Conservation (phyloP, 2,113 vertebrate genomes). For the Paralichthys olivaceus region DNA sequence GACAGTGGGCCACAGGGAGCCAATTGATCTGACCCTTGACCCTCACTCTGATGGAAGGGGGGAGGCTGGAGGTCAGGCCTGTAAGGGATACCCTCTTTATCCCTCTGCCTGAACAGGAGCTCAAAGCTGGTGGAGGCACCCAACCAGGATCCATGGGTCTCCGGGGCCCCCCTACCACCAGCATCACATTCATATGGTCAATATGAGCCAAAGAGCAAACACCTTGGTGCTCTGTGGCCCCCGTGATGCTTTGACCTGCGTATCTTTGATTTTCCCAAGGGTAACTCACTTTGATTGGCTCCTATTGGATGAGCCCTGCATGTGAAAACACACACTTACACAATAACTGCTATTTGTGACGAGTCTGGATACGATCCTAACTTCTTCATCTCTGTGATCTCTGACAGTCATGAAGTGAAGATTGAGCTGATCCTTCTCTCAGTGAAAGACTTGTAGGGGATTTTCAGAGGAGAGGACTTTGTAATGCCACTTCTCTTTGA, state of each 20-base stretch:
- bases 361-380: not conserved
- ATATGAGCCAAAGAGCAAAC: constrained; percentile 75
- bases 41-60: constrained; percentile 82
- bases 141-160: constrained; percentile 88
- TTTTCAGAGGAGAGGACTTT: constrained; percentile 62
- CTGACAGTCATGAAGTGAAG: constrained; percentile 46
- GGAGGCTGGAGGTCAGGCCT: constrained; percentile 93
- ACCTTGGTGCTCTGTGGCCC: constrained; percentile 48
- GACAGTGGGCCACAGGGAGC: constrained; percentile 89
- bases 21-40: constrained; percentile 93
- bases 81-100: constrained; percentile 99
- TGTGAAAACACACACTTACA: not conserved
- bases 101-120: constrained; percentile 91
- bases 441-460: constrained; percentile 69
- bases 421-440: constrained; percentile 61
- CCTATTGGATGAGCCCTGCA: constrained; percentile 1
- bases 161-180: constrained; percentile 77
- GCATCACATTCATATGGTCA: constrained; percentile 72
- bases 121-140: constrained; percentile 92
- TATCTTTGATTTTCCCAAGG: constrained; percentile 64
- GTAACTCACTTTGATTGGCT: constrained; percentile 15
- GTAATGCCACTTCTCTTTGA: constrained; percentile 78
- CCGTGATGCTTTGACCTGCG: constrained; percentile 60
- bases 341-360: not conserved
- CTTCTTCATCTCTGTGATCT: constrained; percentile 36